These are phyloP conservation scores for Drosophila bocqueti DNA, from an alignment of 1,140 invertebrate species.

Conservation along the genomic window DNA sequence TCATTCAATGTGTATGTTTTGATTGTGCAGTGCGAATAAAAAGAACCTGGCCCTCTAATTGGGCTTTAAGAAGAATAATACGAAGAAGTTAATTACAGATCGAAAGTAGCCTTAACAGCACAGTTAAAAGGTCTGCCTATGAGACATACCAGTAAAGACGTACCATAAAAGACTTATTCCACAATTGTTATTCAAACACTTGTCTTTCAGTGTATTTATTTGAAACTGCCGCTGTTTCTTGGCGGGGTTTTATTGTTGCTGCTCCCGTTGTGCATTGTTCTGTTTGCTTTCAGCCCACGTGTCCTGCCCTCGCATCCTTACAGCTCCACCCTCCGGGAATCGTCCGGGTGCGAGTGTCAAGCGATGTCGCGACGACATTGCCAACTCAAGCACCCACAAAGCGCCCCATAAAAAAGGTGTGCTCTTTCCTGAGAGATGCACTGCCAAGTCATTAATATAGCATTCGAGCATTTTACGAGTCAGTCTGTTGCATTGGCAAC, in stretches of 20 bases:
- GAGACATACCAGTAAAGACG: too few relatives aligned
- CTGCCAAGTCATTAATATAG: constrained; percentile 37
- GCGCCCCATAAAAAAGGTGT: constrained; percentile 20
- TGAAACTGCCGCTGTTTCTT: neutral
- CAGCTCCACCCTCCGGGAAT: constrained; percentile 14
- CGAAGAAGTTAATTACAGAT: too few relatives aligned
- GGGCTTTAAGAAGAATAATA: too few relatives aligned
- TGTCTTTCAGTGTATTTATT: constrained; percentile 3
- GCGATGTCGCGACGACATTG: constrained; percentile 39
- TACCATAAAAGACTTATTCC: too few relatives aligned
- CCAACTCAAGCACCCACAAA: constrained; percentile 36
- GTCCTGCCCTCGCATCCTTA: constrained; percentile 25
- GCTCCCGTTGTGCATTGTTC: constrained; percentile 31
- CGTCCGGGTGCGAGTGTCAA: constrained; percentile 53
- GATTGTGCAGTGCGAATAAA: constrained; percentile 10
- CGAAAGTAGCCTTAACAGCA: too few relatives aligned
- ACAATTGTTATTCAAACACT: neutral
- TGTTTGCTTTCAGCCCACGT: constrained; percentile 59
- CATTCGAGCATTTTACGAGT: constrained; percentile 14
- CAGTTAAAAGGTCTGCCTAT: too few relatives aligned
- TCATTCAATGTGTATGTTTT: constrained; percentile 45
- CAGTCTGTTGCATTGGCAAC: neutral
- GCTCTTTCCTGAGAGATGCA: constrained; percentile 23
- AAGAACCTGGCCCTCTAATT: too few relatives aligned
- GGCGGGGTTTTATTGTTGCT: constrained; percentile 12